phyloP scores from a whole-genome alignment of 2,113 vertebrate genomes.

The Leptobrachium leishanense region DNA sequence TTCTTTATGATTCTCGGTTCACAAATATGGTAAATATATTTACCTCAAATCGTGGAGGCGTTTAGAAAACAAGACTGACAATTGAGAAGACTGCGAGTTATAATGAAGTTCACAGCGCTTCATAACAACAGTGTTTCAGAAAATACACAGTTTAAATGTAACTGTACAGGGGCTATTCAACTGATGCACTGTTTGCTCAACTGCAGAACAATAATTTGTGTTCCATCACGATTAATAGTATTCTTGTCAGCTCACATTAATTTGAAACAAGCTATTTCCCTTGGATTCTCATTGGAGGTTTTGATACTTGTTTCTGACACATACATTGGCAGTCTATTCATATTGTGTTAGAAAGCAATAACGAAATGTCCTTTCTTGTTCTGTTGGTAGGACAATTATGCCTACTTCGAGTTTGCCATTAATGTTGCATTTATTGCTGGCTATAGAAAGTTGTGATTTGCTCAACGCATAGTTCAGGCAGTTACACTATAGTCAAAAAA shows the following conservation, averaged over 20 bases:
- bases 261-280: neutral
- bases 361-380: conserved; percentile 2
- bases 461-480: too few relatives aligned
- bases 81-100: too few relatives aligned
- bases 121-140: too few relatives aligned
- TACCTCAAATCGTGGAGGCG: too few relatives aligned
- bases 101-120: too few relatives aligned
- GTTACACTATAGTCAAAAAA: too few relatives aligned
- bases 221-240: neutral
- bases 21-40: too few relatives aligned
- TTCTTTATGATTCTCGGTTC: too few relatives aligned
- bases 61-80: too few relatives aligned
- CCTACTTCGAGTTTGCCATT: neutral
- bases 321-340: neutral
- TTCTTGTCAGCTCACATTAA: conserved; percentile 5
- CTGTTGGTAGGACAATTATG: conserved; percentile 1
- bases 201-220: neutral
- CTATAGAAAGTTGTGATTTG: neutral
- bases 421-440: neutral
- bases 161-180: neutral
- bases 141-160: neutral
- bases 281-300: neutral
- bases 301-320: neutral
- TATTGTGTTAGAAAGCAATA: neutral
- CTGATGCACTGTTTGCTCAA: neutral